A percentile compares a stretch with the other conserved stretches of the same genome.
Conservation (phyloP, 2,888 invertebrate genomes). For the Alentia gelatinosa region DNA sequence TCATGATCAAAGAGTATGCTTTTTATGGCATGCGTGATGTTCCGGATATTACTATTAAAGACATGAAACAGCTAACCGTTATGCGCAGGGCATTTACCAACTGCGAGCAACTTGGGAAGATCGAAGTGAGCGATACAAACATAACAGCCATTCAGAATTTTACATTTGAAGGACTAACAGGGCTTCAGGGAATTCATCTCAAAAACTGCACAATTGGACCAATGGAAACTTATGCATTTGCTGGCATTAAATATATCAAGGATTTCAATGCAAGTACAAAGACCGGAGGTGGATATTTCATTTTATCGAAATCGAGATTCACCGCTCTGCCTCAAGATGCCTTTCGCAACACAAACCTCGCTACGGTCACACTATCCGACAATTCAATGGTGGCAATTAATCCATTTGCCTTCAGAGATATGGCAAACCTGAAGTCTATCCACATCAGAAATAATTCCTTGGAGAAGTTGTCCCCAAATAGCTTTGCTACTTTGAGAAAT, state of each 20-base stretch:
- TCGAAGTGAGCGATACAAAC: neutral
- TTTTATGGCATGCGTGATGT: conserved; percentile 1
- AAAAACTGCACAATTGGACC: neutral
- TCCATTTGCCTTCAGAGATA: conserved; percentile 1
- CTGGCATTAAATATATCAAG: neutral
- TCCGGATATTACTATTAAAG: neutral
- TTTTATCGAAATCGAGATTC: neutral
- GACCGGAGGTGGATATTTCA: neutral
- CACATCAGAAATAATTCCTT: neutral
- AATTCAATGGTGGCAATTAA: neutral
- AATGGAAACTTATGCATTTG: conserved; percentile 2
- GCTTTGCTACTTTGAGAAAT: neutral
- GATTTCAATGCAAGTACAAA: neutral
- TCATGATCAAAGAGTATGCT: neutral
- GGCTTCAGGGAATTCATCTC: neutral
- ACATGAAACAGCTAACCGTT: neutral
- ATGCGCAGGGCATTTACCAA: neutral
- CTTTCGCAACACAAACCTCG: conserved; percentile 8
- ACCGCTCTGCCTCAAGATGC: neutral
- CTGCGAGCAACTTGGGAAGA: neutral
- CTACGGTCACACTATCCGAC: neutral
- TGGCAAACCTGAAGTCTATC: neutral
- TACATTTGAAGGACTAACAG: conserved; percentile 1
- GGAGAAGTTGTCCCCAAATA: neutral
- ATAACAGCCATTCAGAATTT: neutral